Percentiles rank a stretch among this genome's conserved stretches.
phyloP scores from a whole-genome alignment of 2,113 vertebrate genomes.

The Oxyura jamaicensis region DNA sequence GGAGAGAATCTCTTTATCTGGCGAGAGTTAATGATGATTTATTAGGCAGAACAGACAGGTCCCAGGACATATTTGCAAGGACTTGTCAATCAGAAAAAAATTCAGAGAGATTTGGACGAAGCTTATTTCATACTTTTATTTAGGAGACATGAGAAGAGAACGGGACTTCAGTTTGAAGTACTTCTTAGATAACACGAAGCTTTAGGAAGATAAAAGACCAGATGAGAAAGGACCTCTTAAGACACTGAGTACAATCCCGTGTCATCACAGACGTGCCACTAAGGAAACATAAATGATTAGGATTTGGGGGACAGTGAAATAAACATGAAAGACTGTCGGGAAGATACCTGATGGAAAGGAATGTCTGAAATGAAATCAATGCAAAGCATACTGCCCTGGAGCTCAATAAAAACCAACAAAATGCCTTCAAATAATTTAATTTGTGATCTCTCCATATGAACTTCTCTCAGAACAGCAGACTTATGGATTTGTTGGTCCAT shows the following conservation, averaged over 20 bases:
- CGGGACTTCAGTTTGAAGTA: neutral
- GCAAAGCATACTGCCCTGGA: neutral
- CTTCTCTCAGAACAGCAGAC: neutral
- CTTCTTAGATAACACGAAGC: conserved; percentile 2
- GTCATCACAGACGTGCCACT: conserved; percentile 20
- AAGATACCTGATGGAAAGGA: neutral
- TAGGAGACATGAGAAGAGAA: conserved; percentile 20
- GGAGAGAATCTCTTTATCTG: conserved; percentile 43
- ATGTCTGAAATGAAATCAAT: neutral
- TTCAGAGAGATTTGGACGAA: conserved; percentile 17
- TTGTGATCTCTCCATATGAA: neutral
- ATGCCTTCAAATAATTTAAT: neutral
- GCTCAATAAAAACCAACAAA: neutral
- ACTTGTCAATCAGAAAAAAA: conserved; percentile 50
- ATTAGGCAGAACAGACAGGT: conserved; percentile 47
- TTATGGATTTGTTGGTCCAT: neutral
- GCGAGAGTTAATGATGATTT: conserved; percentile 61
- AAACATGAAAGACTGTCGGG: neutral
- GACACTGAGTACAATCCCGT: neutral
- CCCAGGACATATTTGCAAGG: conserved; percentile 40
- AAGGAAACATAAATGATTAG: neutral
- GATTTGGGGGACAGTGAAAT: neutral
- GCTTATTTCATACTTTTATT: conserved; percentile 35
- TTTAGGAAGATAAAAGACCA: conserved; percentile 37
- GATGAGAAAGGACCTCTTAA: conserved; percentile 28